Evolutionary conservation across 2,797 vertebrate species (phyloP).

Genomic region (Glossophaga mutica): DNA sequence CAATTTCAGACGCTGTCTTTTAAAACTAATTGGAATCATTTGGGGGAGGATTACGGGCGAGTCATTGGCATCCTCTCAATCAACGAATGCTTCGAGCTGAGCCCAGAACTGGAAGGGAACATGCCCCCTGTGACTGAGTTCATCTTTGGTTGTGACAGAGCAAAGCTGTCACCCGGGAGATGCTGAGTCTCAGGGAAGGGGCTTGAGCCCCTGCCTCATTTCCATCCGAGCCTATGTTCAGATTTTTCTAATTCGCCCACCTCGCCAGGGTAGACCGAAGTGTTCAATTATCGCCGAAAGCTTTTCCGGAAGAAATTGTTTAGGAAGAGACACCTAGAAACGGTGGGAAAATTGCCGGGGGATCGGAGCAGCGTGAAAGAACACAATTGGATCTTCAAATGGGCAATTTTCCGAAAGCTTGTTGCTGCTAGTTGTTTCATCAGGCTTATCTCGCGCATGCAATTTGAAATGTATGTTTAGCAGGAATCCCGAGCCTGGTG

Average conservation of each 20-base stretch:
- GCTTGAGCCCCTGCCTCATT: background rate
- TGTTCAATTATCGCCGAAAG: constrained; percentile 53
- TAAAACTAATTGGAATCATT: background rate
- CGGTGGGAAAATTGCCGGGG: constrained; percentile 43
- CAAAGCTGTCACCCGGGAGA: background rate
- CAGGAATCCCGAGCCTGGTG: background rate
- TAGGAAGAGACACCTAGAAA: constrained; percentile 43
- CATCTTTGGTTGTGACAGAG: background rate
- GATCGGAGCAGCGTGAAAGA: constrained; percentile 16
- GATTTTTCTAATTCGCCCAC: constrained; percentile 32
- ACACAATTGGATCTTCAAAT: constrained; percentile 51
- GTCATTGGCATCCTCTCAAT: background rate
- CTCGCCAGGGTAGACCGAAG: background rate
- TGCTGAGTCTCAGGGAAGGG: background rate
- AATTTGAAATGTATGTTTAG: constrained; percentile 40
- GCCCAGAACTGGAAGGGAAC: background rate
- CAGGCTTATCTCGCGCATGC: constrained; percentile 19
- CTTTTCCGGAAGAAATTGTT: constrained; percentile 32
- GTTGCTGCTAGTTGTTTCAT: constrained; percentile 49
- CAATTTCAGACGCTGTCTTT: background rate
- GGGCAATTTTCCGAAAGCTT: constrained; percentile 60
- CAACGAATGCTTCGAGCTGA: background rate
- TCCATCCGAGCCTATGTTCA: constrained; percentile 39
- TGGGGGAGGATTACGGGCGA: background rate
- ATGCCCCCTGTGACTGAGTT: background rate